Conservation (phyloP, 2,888 invertebrate genomes). For the Asteroscopus sphinx region DNA sequence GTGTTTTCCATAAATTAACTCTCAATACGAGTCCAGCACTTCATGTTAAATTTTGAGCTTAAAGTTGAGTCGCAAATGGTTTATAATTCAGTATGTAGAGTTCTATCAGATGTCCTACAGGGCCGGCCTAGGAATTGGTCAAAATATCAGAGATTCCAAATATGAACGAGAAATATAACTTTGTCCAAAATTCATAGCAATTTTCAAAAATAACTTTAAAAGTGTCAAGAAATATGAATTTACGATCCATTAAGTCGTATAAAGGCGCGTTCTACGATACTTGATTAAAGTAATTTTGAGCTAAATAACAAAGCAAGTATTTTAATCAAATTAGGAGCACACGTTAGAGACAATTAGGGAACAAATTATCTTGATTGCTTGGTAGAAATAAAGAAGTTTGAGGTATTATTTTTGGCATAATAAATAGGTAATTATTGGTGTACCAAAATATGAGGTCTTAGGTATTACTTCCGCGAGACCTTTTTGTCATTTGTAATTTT, state of each 20-base stretch:
- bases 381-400: conserved; percentile 5
- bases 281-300: conserved; percentile 41
- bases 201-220: conserved; percentile 19
- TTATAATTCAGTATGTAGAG: conserved; percentile 13
- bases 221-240: conserved; percentile 12
- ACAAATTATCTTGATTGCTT: conserved; percentile 36
- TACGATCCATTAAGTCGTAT: conserved; percentile 20
- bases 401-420: neutral
- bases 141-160: neutral
- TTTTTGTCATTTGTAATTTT: too few relatives aligned
- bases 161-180: neutral
- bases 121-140: conserved; percentile 1
- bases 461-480: too few relatives aligned
- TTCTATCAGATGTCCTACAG: conserved; percentile 2
- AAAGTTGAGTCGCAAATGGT: neutral
- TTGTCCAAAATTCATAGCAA: conserved; percentile 2
- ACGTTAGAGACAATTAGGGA: conserved; percentile 26
- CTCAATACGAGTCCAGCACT: conserved; percentile 13
- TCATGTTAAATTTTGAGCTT: neutral
- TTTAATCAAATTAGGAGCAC: conserved; percentile 37
- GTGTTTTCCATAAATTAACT: conserved; percentile 62
- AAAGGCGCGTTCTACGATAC: conserved; percentile 12
- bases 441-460: too few relatives aligned
- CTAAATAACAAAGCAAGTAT: conserved; percentile 32
- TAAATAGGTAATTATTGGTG: too few relatives aligned